These are phyloP conservation scores for Monopis laevigella DNA, from an alignment of 2,888 invertebrate genomes.

Conservation along the genomic window DNA sequence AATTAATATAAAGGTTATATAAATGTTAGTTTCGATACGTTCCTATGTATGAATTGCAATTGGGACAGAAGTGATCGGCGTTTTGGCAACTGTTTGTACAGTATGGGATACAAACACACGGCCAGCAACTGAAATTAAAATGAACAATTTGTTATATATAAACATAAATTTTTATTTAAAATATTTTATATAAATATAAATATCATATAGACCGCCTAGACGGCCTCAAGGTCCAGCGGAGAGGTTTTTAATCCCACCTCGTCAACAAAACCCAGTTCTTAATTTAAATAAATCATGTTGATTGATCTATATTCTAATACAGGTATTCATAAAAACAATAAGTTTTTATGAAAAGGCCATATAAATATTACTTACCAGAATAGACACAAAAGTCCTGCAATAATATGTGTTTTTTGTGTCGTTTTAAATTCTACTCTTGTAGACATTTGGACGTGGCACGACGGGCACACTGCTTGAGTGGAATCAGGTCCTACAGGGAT, in stretches of 20 bases:
- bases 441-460: constrained; percentile 46
- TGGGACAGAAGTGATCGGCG: constrained; percentile 65
- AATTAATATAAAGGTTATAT: neutral
- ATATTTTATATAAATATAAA: too few species aligned
- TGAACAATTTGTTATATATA: neutral
- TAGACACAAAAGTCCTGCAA: constrained; percentile 55
- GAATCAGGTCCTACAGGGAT: constrained; percentile 40
- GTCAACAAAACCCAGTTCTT: too few species aligned
- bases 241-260: too few species aligned
- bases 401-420: constrained; percentile 62
- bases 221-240: too few species aligned
- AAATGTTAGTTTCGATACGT: constrained; percentile 33
- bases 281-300: too few species aligned
- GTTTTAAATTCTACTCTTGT: constrained; percentile 49
- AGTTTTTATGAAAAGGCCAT: too few species aligned
- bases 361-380: constrained; percentile 23
- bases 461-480: constrained; percentile 44
- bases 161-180: too few species aligned
- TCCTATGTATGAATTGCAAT: constrained; percentile 64
- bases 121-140: constrained; percentile 36
- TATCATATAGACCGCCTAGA: too few species aligned
- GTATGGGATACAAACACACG: constrained; percentile 52
- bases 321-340: too few species aligned
- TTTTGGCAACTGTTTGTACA: constrained; percentile 51
- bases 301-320: too few species aligned